Percentiles rank a stretch among this genome's conserved stretches.
Conservation (phyloP, 2,113 vertebrate species). For the Anser cygnoides region DNA sequence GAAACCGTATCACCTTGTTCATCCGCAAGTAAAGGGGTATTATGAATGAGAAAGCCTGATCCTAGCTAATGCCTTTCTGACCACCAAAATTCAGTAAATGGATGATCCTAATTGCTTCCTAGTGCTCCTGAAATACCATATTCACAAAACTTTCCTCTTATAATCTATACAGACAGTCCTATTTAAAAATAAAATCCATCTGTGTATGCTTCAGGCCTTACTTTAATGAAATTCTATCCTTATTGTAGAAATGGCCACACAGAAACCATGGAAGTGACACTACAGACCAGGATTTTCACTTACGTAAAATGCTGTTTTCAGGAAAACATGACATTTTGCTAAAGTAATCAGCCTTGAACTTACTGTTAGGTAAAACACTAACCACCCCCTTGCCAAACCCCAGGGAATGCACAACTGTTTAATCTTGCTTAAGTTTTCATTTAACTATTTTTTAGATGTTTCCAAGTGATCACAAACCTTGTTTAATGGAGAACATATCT, state of each 20-base stretch:
- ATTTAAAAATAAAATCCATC: slow-evolving; percentile 46
- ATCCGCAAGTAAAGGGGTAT: neutral
- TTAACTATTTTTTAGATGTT: neutral
- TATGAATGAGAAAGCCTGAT: slow-evolving; percentile 47
- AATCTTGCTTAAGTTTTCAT: neutral
- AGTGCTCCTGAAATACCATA: slow-evolving; percentile 32
- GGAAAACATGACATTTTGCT: neutral
- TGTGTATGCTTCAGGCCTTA: slow-evolving; percentile 9
- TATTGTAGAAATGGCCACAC: neutral
- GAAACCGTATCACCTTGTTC: neutral
- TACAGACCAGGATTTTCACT: neutral
- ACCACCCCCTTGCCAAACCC: neutral
- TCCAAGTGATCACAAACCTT: neutral
- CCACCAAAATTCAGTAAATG: slow-evolving; percentile 48
- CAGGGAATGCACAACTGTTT: neutral
- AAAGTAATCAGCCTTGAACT: neutral
- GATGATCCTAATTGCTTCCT: slow-evolving; percentile 43
- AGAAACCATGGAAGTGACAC: neutral
- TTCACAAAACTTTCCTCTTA: slow-evolving; percentile 16
- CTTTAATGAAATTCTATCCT: slow-evolving; percentile 37
- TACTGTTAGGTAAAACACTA: neutral
- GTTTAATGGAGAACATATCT: neutral
- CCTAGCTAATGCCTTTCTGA: slow-evolving; percentile 39
- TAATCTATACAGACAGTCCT: slow-evolving; percentile 9
- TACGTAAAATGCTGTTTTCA: neutral